phyloP scores from a whole-genome alignment of 2,888 invertebrate species.

The Caenorhabditis sulstoni region DNA sequence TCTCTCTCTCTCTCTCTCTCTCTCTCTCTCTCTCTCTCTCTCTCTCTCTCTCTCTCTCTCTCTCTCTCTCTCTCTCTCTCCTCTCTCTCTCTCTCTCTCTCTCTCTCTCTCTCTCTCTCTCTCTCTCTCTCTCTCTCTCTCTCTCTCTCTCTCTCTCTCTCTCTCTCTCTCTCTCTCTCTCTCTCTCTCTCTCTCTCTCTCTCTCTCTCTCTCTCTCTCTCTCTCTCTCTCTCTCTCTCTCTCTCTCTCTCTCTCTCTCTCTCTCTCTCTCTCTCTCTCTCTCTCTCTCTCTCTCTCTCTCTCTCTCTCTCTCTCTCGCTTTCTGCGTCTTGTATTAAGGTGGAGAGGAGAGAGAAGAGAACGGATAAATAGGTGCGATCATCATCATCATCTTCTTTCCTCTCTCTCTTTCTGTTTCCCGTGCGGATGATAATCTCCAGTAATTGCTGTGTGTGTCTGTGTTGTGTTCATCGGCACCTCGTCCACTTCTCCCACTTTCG shows the following conservation, averaged over 20 bases:
- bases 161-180: conserved; percentile 6
- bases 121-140: neutral
- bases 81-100: conserved; percentile 7
- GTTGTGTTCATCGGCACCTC: neutral
- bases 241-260: conserved; percentile 26
- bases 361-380: conserved; percentile 40
- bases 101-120: conserved; percentile 6
- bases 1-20: neutral
- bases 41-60: conserved; percentile 4
- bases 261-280: conserved; percentile 30
- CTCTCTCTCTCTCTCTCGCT: conserved; percentile 9
- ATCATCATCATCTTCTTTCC: conserved; percentile 23
- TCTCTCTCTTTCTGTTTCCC: conserved; percentile 5
- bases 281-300: conserved; percentile 26
- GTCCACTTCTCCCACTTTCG: too few species aligned
- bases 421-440: conserved; percentile 16
- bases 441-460: conserved; percentile 20
- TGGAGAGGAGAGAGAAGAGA: conserved; percentile 9
- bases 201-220: conserved; percentile 30
- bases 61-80: neutral
- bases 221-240: conserved; percentile 30
- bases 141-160: conserved; percentile 7
- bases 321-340: neutral
- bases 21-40: conserved; percentile 7
- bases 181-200: neutral